A percentile compares a stretch with the other conserved stretches of the same genome.
Conservation (phyloP, 2,797 vertebrate genomes). For the Pseudopleuronectes americanus region DNA sequence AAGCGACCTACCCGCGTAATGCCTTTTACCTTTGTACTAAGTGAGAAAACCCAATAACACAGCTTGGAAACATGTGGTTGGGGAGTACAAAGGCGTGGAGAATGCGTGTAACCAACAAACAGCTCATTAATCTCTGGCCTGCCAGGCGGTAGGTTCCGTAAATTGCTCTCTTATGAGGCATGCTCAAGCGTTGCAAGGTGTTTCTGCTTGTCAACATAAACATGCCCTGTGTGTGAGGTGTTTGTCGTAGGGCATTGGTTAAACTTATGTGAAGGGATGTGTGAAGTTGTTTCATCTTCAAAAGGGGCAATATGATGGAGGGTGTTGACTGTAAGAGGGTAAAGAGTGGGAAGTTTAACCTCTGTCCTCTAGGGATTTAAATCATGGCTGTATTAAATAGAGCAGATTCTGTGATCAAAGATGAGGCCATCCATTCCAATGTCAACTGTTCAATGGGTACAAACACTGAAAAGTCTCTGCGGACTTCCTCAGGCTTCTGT, state of each 20-base stretch:
- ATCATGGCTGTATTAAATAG: neutral
- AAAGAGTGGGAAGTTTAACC: neutral
- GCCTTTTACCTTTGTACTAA: too few species aligned
- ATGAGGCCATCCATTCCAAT: neutral
- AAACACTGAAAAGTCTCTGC: too few species aligned
- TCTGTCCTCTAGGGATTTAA: neutral
- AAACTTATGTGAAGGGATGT: neutral
- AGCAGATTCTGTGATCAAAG: neutral
- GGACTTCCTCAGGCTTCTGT: too few species aligned
- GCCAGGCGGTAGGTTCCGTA: slow-evolving; percentile 32
- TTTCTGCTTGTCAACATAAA: slow-evolving; percentile 28
- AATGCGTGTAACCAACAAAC: slow-evolving; percentile 42
- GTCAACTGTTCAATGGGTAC: neutral
- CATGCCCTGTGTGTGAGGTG: neutral
- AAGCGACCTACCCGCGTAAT: neutral
- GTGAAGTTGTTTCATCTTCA: neutral
- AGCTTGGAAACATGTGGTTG: slow-evolving; percentile 18
- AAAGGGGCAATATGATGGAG: neutral
- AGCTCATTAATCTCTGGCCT: slow-evolving; percentile 56
- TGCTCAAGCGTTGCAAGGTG: slow-evolving; percentile 11
- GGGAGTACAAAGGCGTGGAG: slow-evolving; percentile 10
- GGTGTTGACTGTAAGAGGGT: neutral
- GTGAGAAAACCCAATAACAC: neutral
- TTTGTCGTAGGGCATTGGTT: too few species aligned
- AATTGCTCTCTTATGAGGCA: slow-evolving; percentile 45